Evolutionary conservation across 2,888 invertebrate species (phyloP), one percentile per base, ranked within the genome.

Genomic region (Mythimna impura): DNA sequence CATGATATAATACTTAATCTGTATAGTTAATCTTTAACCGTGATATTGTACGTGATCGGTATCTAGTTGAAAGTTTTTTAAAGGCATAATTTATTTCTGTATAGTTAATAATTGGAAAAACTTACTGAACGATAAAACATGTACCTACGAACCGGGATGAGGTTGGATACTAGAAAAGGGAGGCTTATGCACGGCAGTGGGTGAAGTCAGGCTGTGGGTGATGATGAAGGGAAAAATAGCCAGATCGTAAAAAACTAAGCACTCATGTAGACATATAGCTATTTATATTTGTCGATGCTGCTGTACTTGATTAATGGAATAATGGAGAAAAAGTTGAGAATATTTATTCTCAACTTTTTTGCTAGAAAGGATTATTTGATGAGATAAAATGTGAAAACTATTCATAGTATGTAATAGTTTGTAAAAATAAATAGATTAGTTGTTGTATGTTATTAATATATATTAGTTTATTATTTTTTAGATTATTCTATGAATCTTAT

Each of bases 1-100:
- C 71, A 73, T 86, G 86, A 87, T 83, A 81, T 80, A 83, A 87
- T 85, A 85, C 63, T 66, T 72, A 50, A 64, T 77, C 73, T 85
- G 43, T 66, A 73, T 73, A 50, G 78, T 70, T 52, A 66, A 82
- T 78, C 85, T 76, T 50, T 64, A 50, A 54, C 54, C 52, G 47
- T 68, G 34, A 63, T 67, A 83, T 60, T 63, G 50, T 55, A 66
- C 75, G 81, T 83, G 81, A 66, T 80, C 36, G 14, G 52, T 64
- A 54, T 34, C 34, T 76, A 25, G n/a, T 73, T 68, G 54, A 62
- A 71, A 77, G 64, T 81, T 78, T 20, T 47, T 36, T 30, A 69
- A 47, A 78, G 43, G 8, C 1, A 25, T 36, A n/a, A 30, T 66
- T 55, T 40, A 30, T 12, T 50, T 73, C 3, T 47, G 47, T 47